A percentile compares a stretch with the other conserved stretches of the same genome.
Conservation (phyloP, 2,888 invertebrate genomes). For the Drosophila macrospina region DNA sequence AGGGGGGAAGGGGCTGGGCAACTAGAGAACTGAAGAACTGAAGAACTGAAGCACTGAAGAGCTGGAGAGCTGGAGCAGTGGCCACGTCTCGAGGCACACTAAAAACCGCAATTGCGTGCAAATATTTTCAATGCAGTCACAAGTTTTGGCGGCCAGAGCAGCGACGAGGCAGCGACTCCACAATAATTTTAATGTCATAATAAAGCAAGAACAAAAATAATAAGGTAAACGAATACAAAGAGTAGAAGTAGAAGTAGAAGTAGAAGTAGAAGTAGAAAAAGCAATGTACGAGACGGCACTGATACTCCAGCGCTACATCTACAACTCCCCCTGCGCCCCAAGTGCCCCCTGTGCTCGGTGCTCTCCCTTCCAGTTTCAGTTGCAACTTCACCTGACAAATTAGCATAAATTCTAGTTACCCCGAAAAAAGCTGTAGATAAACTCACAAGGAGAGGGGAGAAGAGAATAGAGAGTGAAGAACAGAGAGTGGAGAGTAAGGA, state of each 20-base stretch:
- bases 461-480: no score
- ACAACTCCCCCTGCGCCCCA: no score
- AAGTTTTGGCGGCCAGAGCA: constrained; percentile 61
- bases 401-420: constrained; percentile 17
- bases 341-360: neutral
- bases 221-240: no score
- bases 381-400: constrained; percentile 15
- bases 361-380: neutral
- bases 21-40: no score
- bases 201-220: constrained; percentile 62
- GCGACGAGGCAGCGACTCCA: constrained; percentile 56
- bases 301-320: neutral
- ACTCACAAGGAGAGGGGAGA: neutral
- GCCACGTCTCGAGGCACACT: constrained; percentile 50
- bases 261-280: no score
- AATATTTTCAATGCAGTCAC: constrained; percentile 79
- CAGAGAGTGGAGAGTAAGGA: no score
- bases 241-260: no score
- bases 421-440: neutral
- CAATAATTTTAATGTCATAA: constrained; percentile 82
- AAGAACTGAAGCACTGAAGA: no score
- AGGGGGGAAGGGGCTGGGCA: neutral
- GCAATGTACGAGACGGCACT: constrained; percentile 23
- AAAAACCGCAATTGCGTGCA: constrained; percentile 81
- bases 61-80: neutral